phyloP scores from a whole-genome alignment of 2,797 vertebrate genomes.

The Urophycis tenuis region DNA sequence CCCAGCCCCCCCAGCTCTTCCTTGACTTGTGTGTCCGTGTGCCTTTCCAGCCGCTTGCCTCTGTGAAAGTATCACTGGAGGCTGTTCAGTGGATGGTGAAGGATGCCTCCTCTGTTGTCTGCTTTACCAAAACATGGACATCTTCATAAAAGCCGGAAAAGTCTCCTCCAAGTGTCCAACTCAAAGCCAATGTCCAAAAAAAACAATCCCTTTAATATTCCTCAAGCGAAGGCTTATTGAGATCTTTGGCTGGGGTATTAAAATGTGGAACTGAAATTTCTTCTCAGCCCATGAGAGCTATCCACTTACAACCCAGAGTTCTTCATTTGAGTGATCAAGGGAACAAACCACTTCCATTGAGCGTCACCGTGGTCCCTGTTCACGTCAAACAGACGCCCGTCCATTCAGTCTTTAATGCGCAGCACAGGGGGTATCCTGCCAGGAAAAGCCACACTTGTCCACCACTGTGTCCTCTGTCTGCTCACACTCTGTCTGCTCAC shows the following conservation, averaged over 20 bases:
- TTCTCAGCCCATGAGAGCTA: not conserved
- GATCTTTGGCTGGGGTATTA: not conserved
- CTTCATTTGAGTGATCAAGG: not conserved
- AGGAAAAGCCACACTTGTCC: not conserved
- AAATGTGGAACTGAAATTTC: not conserved
- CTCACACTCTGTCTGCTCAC: not conserved
- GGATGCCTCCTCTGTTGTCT: not conserved
- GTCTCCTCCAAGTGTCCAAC: too few species aligned
- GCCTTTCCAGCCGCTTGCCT: not conserved
- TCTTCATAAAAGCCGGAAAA: too few species aligned
- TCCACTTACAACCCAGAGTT: not conserved
- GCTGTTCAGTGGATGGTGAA: slow-evolving; percentile 14
- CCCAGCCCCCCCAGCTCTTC: slow-evolving; percentile 30
- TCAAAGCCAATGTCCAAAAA: too few species aligned
- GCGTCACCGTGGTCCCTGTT: too few species aligned
- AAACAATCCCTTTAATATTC: too few species aligned
- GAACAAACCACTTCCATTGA: not conserved
- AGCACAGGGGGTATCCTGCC: not conserved
- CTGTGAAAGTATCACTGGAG: not conserved
- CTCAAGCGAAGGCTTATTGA: too few species aligned
- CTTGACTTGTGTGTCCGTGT: too few species aligned
- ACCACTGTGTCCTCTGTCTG: too few species aligned
- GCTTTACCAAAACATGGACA: too few species aligned
- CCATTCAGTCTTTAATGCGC: not conserved
- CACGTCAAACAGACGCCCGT: too few species aligned